Conservation (phyloP, 1,140 invertebrate species). For the Hycleus cichorii region DNA sequence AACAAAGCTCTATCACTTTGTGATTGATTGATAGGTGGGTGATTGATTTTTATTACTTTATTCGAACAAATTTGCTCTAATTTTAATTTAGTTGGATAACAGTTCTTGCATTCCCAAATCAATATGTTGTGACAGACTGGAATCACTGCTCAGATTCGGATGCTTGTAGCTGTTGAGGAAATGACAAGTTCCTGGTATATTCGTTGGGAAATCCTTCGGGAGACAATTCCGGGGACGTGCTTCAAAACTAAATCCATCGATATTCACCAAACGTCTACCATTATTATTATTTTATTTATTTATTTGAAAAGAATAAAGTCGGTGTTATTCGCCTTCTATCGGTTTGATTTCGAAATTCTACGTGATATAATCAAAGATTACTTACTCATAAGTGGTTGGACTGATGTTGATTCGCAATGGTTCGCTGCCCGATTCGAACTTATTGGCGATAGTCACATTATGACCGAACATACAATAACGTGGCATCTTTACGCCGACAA, state of each 20-base stretch:
- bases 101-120: constrained; percentile 40
- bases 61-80: too few relatives aligned
- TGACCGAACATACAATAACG: constrained; percentile 87
- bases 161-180: constrained; percentile 78
- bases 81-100: too few relatives aligned
- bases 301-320: too few relatives aligned
- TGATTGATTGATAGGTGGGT: too few relatives aligned
- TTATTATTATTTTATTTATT: neutral
- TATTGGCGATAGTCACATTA: constrained; percentile 89
- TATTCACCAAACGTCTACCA: constrained; percentile 62
- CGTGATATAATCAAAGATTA: constrained; percentile 18
- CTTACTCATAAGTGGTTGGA: constrained; percentile 86
- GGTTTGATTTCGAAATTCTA: too few relatives aligned
- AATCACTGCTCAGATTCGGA: constrained; percentile 51
- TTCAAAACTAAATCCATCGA: constrained; percentile 70
- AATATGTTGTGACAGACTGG: constrained; percentile 59
- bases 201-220: constrained; percentile 75
- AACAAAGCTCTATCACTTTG: too few relatives aligned
- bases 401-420: constrained; percentile 86
- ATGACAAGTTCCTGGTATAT: constrained; percentile 73
- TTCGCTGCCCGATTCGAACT: constrained; percentile 89
- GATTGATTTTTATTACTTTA: too few relatives aligned
- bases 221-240: constrained; percentile 66
- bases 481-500: constrained; percentile 87
- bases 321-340: too few relatives aligned